Base-by-base conservation (phyloP, 2,113 vertebrate genomes). In the Chrysemys picta region DNA sequence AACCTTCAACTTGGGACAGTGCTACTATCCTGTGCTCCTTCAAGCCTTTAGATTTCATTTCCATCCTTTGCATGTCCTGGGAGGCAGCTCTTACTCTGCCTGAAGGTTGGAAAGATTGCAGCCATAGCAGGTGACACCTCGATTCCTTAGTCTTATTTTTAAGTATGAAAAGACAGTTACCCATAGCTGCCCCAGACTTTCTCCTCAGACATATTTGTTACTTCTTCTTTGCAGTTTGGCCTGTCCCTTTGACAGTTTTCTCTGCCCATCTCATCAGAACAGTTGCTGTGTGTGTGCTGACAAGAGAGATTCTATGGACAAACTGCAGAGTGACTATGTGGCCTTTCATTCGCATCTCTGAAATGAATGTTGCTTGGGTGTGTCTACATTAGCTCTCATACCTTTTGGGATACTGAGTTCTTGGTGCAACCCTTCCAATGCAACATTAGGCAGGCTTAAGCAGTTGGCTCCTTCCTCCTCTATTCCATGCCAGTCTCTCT, bases 1-100 rank as follows among this genome's bases (percentile, higher is more conserved):
- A 69, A 69, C 62, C 29, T 65, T 35, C 8, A 17, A 21, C 8
- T 17, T n/a, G 13, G 6, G 13, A 16, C 25, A 1, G 0, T 47
- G 38, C 9, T 25, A 80, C 27, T 56, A 10, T 72, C 57, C 89
- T 84, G 8, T 49, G 25, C 25, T 47, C 13, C 27, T 49, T 49
- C 45, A 49, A 27, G 27, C 6, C 27, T 45, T 62, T 50, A 85
- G 53, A 25, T 35, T n/a, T 80, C 29, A 3, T 45, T 69, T 45
- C 38, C 9, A 22, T 75, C 80, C 72, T 94, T 85, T 57, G 35
- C 4, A 2, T 82, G 10, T 27, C 9, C 0, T 82, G 76, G 42
- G 35, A 69, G 31, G 16, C 82, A 72, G 47, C 42, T 85, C 10
- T 35, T 86, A 57, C 42, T 82, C 80, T 89, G 45, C 45, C 45